Evolutionary conservation across 1,140 invertebrate species (phyloP).

Genomic region (Zaprionus africanus): DNA sequence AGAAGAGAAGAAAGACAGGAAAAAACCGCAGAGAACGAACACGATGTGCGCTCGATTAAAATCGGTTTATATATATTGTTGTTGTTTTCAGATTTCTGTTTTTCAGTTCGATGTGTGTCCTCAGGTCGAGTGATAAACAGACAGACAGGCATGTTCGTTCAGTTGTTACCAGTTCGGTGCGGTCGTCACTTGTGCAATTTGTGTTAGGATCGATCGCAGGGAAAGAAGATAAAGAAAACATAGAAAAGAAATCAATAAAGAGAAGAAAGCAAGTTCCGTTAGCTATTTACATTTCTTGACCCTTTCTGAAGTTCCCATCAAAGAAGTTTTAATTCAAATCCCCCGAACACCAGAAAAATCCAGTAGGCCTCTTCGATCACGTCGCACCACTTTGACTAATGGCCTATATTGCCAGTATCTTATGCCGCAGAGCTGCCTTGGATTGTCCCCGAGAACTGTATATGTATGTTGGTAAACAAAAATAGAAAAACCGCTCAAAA

Average conservation of each 20-base stretch:
- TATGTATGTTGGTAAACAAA: conserved; percentile 26
- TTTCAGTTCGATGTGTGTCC: conserved; percentile 23
- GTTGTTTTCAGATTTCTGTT: conserved; percentile 16
- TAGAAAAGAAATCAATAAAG: background rate
- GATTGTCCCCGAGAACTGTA: background rate
- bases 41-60: conserved; percentile 8
- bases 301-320: background rate
- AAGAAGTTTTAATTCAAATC: background rate
- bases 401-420: background rate
- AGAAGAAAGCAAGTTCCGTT: background rate
- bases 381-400: conserved; percentile 7
- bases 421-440: conserved; percentile 3
- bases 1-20: background rate
- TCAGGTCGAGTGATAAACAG: conserved; percentile 12
- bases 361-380: background rate
- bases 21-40: conserved; percentile 19
- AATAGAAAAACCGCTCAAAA: conserved; percentile 13
- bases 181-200: background rate
- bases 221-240: background rate
- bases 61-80: background rate
- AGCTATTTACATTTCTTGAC: background rate
- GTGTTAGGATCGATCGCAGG: background rate
- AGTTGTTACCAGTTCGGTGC: conserved; percentile 25
- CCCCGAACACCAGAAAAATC: background rate
- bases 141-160: conserved; percentile 3